These are phyloP conservation scores for Ophion ventricosus DNA, from an alignment of 2,888 invertebrate species.

Conservation along the genomic window DNA sequence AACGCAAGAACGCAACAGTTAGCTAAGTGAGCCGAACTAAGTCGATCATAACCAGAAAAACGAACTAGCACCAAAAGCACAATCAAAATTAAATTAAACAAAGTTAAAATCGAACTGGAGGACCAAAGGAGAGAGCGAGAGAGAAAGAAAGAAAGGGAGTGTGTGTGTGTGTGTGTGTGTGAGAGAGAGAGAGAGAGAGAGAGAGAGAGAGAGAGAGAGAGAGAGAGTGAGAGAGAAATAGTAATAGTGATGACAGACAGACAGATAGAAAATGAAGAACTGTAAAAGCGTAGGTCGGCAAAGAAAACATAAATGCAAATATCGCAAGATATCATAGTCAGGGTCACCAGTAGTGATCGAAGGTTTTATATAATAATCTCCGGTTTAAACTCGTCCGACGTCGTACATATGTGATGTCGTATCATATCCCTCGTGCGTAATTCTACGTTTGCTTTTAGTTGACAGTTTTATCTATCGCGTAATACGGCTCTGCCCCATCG, in stretches of 20 bases:
- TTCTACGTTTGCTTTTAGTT: constrained; percentile 37
- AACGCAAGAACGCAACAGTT: too few relatives aligned
- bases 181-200: background rate
- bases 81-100: too few relatives aligned
- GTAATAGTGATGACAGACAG: too few relatives aligned
- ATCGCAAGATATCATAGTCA: constrained; percentile 18
- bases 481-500: constrained; percentile 14
- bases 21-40: too few relatives aligned
- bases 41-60: too few relatives aligned
- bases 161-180: too few relatives aligned
- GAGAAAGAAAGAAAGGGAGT: background rate
- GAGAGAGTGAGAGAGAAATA: background rate
- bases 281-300: background rate
- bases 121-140: background rate
- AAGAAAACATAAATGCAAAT: constrained; percentile 9
- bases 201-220: background rate
- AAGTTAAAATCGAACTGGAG: background rate
- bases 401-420: constrained; percentile 43
- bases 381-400: constrained; percentile 53
- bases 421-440: constrained; percentile 45
- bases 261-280: too few relatives aligned
- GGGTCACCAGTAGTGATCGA: constrained; percentile 34
- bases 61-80: too few relatives aligned
- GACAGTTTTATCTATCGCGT: constrained; percentile 37
- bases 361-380: constrained; percentile 54